Base-by-base conservation (phyloP, 2,113 vertebrate species). In the Oxyruncus cristatus region DNA sequence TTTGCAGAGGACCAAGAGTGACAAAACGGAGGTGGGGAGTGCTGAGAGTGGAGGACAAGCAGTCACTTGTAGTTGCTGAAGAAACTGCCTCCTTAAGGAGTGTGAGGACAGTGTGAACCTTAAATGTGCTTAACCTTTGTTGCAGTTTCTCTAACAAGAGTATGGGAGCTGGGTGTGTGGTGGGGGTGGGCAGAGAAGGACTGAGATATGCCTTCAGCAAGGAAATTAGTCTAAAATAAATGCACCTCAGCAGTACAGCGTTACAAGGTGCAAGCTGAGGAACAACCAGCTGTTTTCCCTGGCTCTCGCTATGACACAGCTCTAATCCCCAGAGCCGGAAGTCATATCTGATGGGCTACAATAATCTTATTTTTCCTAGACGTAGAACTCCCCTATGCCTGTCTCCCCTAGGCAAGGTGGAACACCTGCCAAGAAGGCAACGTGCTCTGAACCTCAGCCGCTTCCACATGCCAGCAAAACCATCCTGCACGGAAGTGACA, bases 291-390 rank as follows among this genome's bases (percentile, higher is more conserved):
- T 80, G 21, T 81, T 95, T 89, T 88, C 63, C 27, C 85, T 95
- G 85, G 53, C 88, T 62, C 66, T 84, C 0, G 0, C 65, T 81
- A 32, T 56, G 89, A 32, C 83, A 14, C 46, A 53, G 59, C 68
- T 78, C 20, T 92, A 86, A 96, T 90, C 79, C 42, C 27, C 76
- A 61, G 74, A 93, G 72, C 88, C 2, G 11, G 95, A 93, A 87
- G 67, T 77, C 47, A 5, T 92, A 88, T 94, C 87, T 89, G 93
- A 93, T 95, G 81, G 85, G 93, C 91, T 88, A 58, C 87, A 85
- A 39, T 82, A 56, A 85, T 82, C 89, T 73, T 79, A 30, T 55
- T 86, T 87, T 95, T 88, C 76, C 85, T 92, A 68, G 70, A 33
- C 0, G 0, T 61, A 82, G 75, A 74, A 33, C 85, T 92, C 46